Conservation (phyloP, 2,797 vertebrate species). For the Apogon talboti region DNA sequence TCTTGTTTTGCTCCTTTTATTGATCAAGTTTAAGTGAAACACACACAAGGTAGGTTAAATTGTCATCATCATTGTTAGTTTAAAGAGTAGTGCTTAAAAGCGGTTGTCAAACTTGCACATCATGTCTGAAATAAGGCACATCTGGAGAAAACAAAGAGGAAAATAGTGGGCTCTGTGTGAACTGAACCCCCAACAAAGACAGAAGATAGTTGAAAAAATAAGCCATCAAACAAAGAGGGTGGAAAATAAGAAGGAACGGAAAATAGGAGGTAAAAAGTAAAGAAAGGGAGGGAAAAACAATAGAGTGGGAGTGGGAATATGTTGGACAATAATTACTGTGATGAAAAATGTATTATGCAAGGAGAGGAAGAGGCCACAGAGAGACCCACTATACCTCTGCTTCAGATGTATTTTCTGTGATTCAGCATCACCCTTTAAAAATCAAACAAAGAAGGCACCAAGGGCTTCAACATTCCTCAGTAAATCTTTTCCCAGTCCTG, state of each 20-base stretch:
- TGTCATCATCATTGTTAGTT: neutral
- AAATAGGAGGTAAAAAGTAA: neutral
- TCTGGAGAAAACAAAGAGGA: constrained; percentile 18
- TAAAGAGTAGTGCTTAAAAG: constrained; percentile 11
- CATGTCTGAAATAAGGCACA: constrained; percentile 5
- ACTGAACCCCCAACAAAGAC: constrained; percentile 11
- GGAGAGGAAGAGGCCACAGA: constrained; percentile 39
- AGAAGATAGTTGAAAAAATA: neutral
- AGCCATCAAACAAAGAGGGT: neutral
- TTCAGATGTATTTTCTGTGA: constrained; percentile 16
- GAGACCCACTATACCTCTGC: constrained; percentile 62
- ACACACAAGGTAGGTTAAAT: too few relatives aligned
- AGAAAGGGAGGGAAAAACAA: neutral
- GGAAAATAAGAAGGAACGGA: neutral
- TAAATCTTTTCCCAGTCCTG: constrained; percentile 16
- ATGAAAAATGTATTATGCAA: neutral
- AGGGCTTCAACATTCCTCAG: constrained; percentile 17
- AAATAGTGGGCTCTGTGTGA: constrained; percentile 43
- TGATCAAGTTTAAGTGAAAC: too few relatives aligned
- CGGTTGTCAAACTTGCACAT: neutral
- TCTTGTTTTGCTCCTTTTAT: too few relatives aligned
- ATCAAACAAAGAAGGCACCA: constrained; percentile 13
- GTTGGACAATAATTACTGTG: too few relatives aligned
- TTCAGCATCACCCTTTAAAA: neutral
- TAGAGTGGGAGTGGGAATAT: too few relatives aligned